Evolutionary conservation across 2,113 vertebrate species (phyloP).

Genomic region (Mobula birostris): DNA sequence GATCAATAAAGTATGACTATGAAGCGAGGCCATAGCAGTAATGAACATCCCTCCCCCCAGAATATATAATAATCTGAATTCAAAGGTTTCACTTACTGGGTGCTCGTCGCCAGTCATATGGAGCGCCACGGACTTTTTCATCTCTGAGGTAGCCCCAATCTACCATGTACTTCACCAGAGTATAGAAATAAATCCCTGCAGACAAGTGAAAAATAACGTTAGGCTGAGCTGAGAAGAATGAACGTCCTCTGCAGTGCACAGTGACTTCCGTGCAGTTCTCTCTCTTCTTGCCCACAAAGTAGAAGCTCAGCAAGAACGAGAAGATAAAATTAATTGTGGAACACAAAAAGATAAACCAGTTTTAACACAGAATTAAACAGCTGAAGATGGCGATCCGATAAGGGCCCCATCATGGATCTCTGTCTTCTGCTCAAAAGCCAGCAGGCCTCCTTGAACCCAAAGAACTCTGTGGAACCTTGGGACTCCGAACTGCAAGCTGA

Average conservation of each 20-base stretch:
- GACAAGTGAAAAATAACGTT: constrained; percentile 27
- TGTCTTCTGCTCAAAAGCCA: no score
- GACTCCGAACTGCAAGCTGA: no score
- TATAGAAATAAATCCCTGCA: constrained; percentile 88
- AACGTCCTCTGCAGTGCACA: neutral
- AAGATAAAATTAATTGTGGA: neutral
- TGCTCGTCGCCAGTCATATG: constrained; percentile 94
- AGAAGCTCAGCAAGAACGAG: neutral
- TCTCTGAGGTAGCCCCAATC: constrained; percentile 83
- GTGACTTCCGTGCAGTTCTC: neutral
- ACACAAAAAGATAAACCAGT: neutral
- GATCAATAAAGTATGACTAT: no score
- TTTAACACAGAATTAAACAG: neutral
- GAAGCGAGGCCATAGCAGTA: neutral
- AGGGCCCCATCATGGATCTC: no score
- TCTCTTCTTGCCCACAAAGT: neutral
- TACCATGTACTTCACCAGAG: constrained; percentile 78
- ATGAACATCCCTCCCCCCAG: neutral
- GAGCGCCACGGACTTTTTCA: constrained; percentile 79
- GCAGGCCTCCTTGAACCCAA: no score
- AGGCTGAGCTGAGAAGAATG: neutral
- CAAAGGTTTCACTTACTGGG: constrained; percentile 93
- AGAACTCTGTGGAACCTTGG: no score
- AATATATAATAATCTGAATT: no score
- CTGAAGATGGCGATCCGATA: no score